These are phyloP conservation scores for Plotosus lineatus DNA, from an alignment of 2,113 vertebrate species.

Conservation along the genomic window DNA sequence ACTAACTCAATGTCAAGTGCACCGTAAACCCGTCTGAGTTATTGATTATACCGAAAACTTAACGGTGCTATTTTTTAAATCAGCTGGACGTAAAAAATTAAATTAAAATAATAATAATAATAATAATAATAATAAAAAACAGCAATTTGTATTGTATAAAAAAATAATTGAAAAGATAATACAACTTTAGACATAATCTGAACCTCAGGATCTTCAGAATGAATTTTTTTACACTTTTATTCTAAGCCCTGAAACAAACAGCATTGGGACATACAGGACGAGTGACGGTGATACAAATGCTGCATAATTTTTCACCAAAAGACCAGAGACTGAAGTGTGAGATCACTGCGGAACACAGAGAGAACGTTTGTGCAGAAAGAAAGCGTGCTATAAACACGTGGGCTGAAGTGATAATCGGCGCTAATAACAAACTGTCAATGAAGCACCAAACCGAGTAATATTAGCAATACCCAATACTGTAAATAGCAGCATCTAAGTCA, in stretches of 20 bases:
- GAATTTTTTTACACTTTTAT: background rate
- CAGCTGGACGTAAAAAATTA: background rate
- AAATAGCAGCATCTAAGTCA: background rate
- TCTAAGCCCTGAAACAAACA: background rate
- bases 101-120: no score
- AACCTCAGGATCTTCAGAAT: background rate
- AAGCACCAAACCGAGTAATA: background rate
- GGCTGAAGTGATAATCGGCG: background rate
- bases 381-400: background rate
- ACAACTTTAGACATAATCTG: background rate
- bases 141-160: no score
- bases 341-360: background rate
- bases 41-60: slow-evolving; percentile 37
- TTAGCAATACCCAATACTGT: background rate
- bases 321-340: background rate
- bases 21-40: slow-evolving; percentile 28
- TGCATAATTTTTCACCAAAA: background rate
- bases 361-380: background rate
- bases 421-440: background rate
- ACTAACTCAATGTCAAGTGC: slow-evolving; percentile 10
- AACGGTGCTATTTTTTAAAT: slow-evolving; percentile 7
- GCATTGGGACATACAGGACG: background rate
- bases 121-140: no score
- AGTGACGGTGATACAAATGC: background rate
- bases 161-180: background rate